phyloP scores from a whole-genome alignment of 2,888 invertebrate genomes.

The Cephus pulcher region DNA sequence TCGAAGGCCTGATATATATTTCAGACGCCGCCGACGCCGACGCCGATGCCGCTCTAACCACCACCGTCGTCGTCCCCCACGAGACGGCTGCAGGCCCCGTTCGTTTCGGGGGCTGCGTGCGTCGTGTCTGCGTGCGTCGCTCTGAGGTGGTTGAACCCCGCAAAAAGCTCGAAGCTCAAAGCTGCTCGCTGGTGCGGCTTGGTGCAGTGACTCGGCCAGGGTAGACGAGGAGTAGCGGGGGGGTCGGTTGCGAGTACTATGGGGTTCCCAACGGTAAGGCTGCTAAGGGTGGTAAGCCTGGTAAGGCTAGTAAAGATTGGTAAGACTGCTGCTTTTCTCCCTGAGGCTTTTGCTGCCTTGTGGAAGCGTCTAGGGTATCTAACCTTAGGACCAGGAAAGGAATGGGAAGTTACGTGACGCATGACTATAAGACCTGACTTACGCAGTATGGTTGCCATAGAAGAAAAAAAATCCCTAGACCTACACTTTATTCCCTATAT shows the following conservation, averaged over 20 bases:
- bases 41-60: not conserved
- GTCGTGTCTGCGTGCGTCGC: constrained; percentile 41
- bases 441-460: not conserved
- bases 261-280: not conserved
- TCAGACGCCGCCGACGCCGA: not conserved
- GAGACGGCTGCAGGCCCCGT: not conserved
- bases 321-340: not conserved
- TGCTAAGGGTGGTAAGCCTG: not conserved
- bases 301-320: not conserved
- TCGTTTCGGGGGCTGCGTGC: constrained; percentile 33
- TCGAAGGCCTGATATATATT: not conserved
- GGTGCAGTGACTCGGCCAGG: constrained; percentile 6
- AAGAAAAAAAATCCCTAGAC: not conserved
- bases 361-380: not conserved
- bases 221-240: not conserved
- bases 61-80: not conserved
- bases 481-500: not conserved
- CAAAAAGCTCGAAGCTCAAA: constrained; percentile 61
- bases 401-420: not conserved
- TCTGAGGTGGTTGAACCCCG: constrained; percentile 60
- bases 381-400: not conserved
- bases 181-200: constrained; percentile 44
- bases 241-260: not conserved
- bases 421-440: not conserved
- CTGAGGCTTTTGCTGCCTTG: not conserved